Base-by-base conservation (phyloP, 1,140 invertebrate genomes). In the Andricus grossulariae region DNA sequence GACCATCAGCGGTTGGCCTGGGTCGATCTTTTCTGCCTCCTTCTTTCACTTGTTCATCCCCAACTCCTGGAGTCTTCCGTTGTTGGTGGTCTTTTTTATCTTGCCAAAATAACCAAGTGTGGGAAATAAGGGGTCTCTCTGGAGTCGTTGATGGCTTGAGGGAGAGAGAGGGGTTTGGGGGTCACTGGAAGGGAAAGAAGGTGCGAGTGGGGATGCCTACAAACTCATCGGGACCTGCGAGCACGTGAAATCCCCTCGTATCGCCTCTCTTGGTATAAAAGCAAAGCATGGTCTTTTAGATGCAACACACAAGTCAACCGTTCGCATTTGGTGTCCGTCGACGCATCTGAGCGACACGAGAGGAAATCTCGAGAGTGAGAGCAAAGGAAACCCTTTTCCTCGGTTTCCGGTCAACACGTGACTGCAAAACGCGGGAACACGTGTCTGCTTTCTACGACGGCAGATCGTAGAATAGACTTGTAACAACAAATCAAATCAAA, bases 201-300 rank as follows among this genome's bases (percentile, higher is more conserved):
- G 73, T 55, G 75, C n/a, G 73, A 82, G 80, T 85, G 74, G 79
- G 80, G 77, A 77, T 74, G 81, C 75, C 78, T 73, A 74, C 57
- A 79, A 79, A 82, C 74, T 82, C 79, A 80, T 74, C 73, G 80
- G 79, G 73, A 84, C 82, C 82, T 75, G 82, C 82, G 84, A 82
- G 77, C 79, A 82, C 84, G 85, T 82, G 83, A 85, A 84, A 85
- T 83, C 88, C 87, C 88, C 88, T 87, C 85, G 89, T 90, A 84
- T 79, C 75, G 84, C 81, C 87, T 88, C 88, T 87, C 85, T 78
- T 83, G 89, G 88, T 90, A 90, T 91, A 91, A 91, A 91, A 91
- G 90, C 90, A 91, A 91, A 90, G 89, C 88, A 90, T 88, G 84
- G 84, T 90, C 87, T 90, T 91, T 90, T 90, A 90, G 88, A 89